These are phyloP conservation scores for Drosophila aldrichi DNA, from an alignment of 2,888 invertebrate genomes.

Conservation along the genomic window DNA sequence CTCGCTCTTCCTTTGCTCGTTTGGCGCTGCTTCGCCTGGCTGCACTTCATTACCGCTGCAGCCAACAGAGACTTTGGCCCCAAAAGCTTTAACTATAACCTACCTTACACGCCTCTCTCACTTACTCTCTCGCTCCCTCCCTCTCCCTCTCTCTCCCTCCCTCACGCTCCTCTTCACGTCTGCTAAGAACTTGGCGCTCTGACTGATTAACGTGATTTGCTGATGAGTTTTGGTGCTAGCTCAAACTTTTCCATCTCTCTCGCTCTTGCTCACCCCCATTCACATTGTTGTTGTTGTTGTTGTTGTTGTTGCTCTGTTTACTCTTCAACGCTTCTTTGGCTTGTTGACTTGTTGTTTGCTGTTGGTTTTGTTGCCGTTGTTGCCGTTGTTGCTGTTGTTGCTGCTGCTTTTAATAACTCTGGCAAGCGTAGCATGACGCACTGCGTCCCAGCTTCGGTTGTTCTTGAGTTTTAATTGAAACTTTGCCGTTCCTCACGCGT, in stretches of 20 bases:
- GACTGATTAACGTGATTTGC: conserved; percentile 71
- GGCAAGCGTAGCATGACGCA: conserved; percentile 64
- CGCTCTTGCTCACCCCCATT: not conserved
- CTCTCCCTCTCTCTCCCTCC: not conserved
- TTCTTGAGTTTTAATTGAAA: conserved; percentile 68
- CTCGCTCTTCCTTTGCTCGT: not conserved
- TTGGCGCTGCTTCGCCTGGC: conserved; percentile 38
- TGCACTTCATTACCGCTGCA: conserved; percentile 61
- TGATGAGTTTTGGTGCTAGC: conserved; percentile 59
- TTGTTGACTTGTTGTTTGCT: conserved; percentile 59
- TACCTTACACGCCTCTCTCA: conserved; percentile 4
- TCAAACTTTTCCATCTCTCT: conserved; percentile 41
- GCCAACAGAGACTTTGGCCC: conserved; percentile 43
- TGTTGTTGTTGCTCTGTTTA: conserved; percentile 53
- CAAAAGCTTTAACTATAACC: conserved; percentile 48
- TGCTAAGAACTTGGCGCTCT: conserved; percentile 46
- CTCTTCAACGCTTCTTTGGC: conserved; percentile 66
- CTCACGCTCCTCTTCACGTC: no score
- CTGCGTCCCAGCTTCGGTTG: conserved; percentile 47
- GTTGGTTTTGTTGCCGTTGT: conserved; percentile 29
- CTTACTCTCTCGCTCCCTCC: not conserved
- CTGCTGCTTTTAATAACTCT: conserved; percentile 63
- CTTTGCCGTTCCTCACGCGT: conserved; percentile 68
- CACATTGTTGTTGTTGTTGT: not conserved
- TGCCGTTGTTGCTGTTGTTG: conserved; percentile 35